Evolutionary conservation across 2,113 vertebrate species (phyloP), one percentile per base, ranked within the genome.

Genomic region (Chlorodrepanis virens): DNA sequence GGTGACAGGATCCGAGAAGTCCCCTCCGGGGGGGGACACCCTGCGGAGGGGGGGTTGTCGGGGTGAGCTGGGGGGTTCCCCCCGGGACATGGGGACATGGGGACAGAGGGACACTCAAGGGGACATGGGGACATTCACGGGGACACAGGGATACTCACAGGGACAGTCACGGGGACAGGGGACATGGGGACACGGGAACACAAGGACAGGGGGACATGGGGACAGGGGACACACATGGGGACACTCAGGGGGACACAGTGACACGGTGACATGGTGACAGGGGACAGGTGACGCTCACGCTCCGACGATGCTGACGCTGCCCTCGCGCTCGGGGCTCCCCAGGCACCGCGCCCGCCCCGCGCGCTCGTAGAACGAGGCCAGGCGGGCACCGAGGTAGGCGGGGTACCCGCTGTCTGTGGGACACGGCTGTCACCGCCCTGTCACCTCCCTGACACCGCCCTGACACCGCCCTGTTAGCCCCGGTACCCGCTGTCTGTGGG

Each of bases 301-400:
- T 12, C 97, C 97, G 0, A 97, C 96, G 49, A 97, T 97, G 95
- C 96, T 97, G 93, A 97, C 96, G 29, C 97, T 97, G 24, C 97
- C 97, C 63, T 97, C 90, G 9, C 97, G 94, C 7, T 35, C 6
- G 0, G 97, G 97, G 54, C 56, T 93, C 2, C 97, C 97, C 33
- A 97, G 74, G 74, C 97, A 97, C 11, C 77, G 91, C 12, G 87
- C 97, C 12, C 97, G 89, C 39, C 97, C 97, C 5, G 97, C 97
- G 2, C 97, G 95, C 88, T 97, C 97, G 6, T 97, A 97, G 96
- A 97, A 97, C 24, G 97, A 97, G 0, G 97, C 97, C 78, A 97
- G 25, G 24, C 97, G 96, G 6, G 97, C 97, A 0, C 97, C 97
- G 10, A 97, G 87, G 67, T 97, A 97, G 1, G 97, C 97, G 0